Evolutionary conservation across 2,888 invertebrate genomes (phyloP), one percentile per base, ranked within the genome.

Genomic region (Lypha dubia): DNA sequence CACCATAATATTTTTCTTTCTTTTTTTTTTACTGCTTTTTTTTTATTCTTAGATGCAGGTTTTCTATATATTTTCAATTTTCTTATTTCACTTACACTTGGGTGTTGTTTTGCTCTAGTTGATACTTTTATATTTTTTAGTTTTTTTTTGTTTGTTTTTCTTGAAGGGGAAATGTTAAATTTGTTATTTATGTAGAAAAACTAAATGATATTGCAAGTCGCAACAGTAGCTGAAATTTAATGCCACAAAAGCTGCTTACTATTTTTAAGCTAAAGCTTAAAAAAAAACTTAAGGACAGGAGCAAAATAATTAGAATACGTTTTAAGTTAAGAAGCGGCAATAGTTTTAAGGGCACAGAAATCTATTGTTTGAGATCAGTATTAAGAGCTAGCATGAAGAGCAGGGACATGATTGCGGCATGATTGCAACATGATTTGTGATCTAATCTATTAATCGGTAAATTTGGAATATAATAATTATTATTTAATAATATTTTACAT

Each of bases 241-340:
- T 70, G 75, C 53, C 46, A 68, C 77, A 53, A 73, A 81, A 79
- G 83, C 83, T 79, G 73, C 73, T 83, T 77, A 81, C 44, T 73
- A 9, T 13, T 56, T 63, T 63, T 63, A 56, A 83, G n/a, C 56
- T 63, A n/a, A 70, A 70, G 7, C 6, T n/a, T n/a, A n/a, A n/a
- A n/a, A 49, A 60, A 60, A 9, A 15, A 58, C 0, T 4, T n/a
- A 22, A 44, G 22, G 6, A 35, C 0, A 8, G 20, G 49, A 46
- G n/a, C 17, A 41, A 70, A 41, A n/a, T n/a, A n/a, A n/a, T 24
- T 32, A 17, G 32, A 60, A 17, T 11, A 11, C 20, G 6, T 13
- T 3, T 5, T n/a, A 15, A 28, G 49, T 22, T 35, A 35, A 35
- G 9, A 35, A 35, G 28, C 5, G 5, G 5, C 2, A 28, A 28